Evolutionary conservation across 2,113 vertebrate species (phyloP).

Genomic region (Xiphias gladius): DNA sequence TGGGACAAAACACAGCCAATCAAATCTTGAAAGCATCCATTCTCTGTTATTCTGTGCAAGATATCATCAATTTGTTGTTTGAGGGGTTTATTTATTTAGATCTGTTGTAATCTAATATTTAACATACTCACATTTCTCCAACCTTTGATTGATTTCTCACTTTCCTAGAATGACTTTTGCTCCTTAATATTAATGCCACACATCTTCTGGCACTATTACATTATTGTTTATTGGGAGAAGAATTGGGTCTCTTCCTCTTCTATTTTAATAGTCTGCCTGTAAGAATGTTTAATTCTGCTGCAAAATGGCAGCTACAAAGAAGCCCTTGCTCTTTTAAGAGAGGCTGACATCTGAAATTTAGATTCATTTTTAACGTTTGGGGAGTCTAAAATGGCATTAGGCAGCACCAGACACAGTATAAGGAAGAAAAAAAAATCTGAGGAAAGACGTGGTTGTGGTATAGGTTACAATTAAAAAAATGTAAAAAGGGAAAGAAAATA

Average conservation of each 20-base stretch:
- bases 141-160: neutral
- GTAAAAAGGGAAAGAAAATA: neutral
- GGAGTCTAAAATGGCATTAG: neutral
- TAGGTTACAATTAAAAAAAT: neutral
- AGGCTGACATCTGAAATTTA: neutral
- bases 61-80: neutral
- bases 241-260: neutral
- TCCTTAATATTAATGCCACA: slow-evolving; percentile 1
- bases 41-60: neutral
- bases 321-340: neutral
- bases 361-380: slow-evolving; percentile 12
- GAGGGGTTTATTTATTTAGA: neutral
- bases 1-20: neutral
- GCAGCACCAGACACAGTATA: neutral
- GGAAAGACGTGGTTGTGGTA: neutral
- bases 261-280: neutral
- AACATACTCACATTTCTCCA: neutral
- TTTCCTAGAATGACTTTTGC: slow-evolving; percentile 16
- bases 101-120: slow-evolving; percentile 4
- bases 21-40: neutral
- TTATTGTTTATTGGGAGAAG: slow-evolving; percentile 19
- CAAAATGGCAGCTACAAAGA: slow-evolving; percentile 6
- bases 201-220: neutral
- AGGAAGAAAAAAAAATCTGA: neutral
- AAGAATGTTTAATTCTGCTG: neutral